Evolutionary conservation across 2,797 vertebrate species (phyloP).

Genomic region (Hoplostethus atlanticus): DNA sequence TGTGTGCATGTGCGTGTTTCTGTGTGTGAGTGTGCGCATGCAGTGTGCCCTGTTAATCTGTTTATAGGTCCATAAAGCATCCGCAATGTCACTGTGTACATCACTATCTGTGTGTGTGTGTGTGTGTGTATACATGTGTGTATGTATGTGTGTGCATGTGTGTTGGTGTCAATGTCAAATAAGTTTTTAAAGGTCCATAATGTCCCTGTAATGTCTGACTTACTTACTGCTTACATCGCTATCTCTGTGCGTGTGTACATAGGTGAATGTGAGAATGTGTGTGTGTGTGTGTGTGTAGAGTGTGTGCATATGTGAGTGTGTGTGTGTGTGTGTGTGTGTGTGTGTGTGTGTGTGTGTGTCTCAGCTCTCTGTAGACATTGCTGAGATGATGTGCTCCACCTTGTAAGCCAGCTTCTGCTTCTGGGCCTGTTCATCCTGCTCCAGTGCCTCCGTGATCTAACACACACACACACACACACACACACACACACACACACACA

Average conservation of each 20-base stretch:
- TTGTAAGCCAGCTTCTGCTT: constrained; percentile 95
- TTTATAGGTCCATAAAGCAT: constrained; percentile 66
- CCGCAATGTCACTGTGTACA: constrained; percentile 28
- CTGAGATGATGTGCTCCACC: constrained; percentile 92
- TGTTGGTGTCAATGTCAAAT: not conserved
- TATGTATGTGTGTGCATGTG: constrained; percentile 2
- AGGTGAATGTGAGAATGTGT: not conserved
- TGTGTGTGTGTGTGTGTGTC: constrained; percentile 46
- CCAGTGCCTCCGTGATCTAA: constrained; percentile 93
- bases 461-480: constrained; percentile 44
- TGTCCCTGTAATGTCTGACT: not conserved
- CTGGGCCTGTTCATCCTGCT: constrained; percentile 94
- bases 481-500: constrained; percentile 17
- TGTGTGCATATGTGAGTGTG: constrained; percentile 12
- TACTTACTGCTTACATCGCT: not conserved
- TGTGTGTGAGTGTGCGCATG: constrained; percentile 6
- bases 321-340: constrained; percentile 9
- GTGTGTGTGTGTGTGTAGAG: constrained; percentile 9
- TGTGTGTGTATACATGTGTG: constrained; percentile 17
- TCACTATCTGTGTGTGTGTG: constrained; percentile 8
- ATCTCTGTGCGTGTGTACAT: constrained; percentile 8
- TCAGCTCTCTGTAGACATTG: constrained; percentile 97
- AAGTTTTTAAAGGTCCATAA: not conserved
- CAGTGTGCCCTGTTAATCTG: constrained; percentile 25
- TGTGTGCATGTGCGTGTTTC: too few relatives aligned